Percentiles rank a stretch among this genome's conserved stretches.
These are phyloP conservation scores for Bolinopsis microptera DNA, from an alignment of 37 sponge, comb jelly and placozoan genomes.

Conservation along the genomic window DNA sequence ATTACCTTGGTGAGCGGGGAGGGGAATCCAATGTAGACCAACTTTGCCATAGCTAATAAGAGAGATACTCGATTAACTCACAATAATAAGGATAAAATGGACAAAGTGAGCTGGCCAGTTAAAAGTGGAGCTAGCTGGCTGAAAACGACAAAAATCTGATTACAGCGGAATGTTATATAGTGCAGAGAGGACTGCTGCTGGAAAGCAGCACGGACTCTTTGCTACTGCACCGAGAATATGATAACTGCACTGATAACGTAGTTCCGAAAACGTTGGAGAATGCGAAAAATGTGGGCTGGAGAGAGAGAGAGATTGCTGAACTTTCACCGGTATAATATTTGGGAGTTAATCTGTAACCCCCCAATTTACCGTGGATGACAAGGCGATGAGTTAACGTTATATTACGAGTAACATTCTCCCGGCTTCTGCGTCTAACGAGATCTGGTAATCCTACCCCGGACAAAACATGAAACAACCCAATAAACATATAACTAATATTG, in stretches of 20 bases:
- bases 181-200: too few species aligned
- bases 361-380: not conserved
- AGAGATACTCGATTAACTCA: too few species aligned
- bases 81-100: too few species aligned
- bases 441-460: not conserved
- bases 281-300: not conserved
- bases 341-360: not conserved
- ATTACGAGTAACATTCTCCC: not conserved
- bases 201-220: too few species aligned
- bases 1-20: conserved; percentile 22
- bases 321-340: not conserved
- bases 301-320: too few species aligned
- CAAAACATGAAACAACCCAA: not conserved
- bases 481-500: too few species aligned
- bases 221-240: too few species aligned
- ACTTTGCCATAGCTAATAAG: conserved; percentile 15
- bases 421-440: not conserved
- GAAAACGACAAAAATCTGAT: too few species aligned
- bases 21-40: conserved; percentile 46
- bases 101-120: too few species aligned
- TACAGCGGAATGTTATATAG: too few species aligned
- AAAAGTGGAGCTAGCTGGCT: too few species aligned
- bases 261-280: not conserved
- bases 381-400: not conserved
- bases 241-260: not conserved